Conservation (phyloP, 2,888 invertebrate genomes). For the Drosophila greeni region DNA sequence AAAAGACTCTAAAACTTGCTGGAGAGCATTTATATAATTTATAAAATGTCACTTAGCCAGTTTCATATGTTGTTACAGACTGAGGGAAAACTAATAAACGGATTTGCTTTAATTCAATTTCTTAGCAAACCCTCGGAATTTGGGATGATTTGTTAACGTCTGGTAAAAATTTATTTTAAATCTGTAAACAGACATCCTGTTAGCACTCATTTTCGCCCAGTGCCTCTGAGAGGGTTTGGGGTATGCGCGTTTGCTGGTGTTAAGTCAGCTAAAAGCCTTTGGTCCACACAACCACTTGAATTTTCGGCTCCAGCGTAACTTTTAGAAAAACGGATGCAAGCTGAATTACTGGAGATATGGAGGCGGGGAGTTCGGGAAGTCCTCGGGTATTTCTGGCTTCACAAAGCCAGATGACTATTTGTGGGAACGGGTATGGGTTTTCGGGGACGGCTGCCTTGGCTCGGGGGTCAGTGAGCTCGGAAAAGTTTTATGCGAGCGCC, state of each 20-base stretch:
- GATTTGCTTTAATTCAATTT: background rate
- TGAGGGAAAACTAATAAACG: background rate
- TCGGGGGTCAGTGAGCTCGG: conserved; percentile 19
- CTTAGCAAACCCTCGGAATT: background rate
- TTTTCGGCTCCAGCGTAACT: conserved; percentile 56
- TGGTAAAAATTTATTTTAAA: background rate
- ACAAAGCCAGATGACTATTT: conserved; percentile 57
- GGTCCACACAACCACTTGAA: conserved; percentile 62
- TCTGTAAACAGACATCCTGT: background rate
- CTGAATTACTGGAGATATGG: conserved; percentile 51
- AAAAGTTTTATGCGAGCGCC: conserved; percentile 63
- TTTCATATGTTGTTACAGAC: no score
- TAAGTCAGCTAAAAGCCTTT: conserved; percentile 71
- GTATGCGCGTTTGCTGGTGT: conserved; percentile 53
- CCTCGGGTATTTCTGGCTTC: conserved; percentile 21
- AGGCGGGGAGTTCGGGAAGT: background rate
- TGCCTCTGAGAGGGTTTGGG: conserved; percentile 19
- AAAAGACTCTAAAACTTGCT: background rate
- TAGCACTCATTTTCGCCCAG: conserved; percentile 3
- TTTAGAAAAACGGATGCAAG: conserved; percentile 67
- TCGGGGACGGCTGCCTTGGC: background rate
- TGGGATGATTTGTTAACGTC: background rate
- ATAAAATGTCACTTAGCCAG: background rate
- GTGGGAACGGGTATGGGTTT: conserved; percentile 9
- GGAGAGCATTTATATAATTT: background rate